A percentile compares a stretch with the other conserved stretches of the same genome.
These are phyloP conservation scores for Eulemur coronatus DNA, from an alignment of 2,797 vertebrate species.

Conservation along the genomic window DNA sequence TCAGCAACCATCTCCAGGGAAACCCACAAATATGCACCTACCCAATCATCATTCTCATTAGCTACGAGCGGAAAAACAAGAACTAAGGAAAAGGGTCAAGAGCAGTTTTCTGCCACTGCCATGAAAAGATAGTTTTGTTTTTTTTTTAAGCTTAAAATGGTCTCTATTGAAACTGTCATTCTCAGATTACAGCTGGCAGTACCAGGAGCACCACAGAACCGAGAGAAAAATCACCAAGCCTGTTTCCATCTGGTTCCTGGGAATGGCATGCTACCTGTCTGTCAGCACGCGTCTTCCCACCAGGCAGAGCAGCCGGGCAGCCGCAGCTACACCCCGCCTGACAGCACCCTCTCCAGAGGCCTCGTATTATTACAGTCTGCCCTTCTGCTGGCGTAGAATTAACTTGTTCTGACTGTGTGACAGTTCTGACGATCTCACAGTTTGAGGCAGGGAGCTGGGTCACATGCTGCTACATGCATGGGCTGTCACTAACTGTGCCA, in stretches of 20 bases:
- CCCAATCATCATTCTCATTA: slow-evolving; percentile 51
- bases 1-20: slow-evolving; percentile 39
- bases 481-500: slow-evolving; percentile 82
- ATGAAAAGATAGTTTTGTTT: not conserved
- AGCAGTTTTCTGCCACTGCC: slow-evolving; percentile 29
- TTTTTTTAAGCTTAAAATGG: not conserved
- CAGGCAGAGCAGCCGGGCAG: slow-evolving; percentile 45
- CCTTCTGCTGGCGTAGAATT: slow-evolving; percentile 83
- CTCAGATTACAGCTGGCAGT: slow-evolving; percentile 6
- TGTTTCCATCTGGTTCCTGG: not conserved
- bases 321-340: slow-evolving; percentile 54
- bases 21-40: slow-evolving; percentile 1
- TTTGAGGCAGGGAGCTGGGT: slow-evolving; percentile 77
- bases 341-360: slow-evolving; percentile 86
- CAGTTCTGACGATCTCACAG: slow-evolving; percentile 80
- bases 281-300: slow-evolving; percentile 72
- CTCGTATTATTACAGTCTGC: slow-evolving; percentile 80
- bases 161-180: slow-evolving; percentile 9
- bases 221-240: slow-evolving; percentile 71
- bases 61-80: not conserved
- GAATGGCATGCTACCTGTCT: slow-evolving; percentile 78
- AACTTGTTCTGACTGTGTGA: slow-evolving; percentile 87
- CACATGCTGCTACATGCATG: slow-evolving; percentile 78
- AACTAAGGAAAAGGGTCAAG: not conserved
- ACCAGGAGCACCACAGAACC: not conserved